Evolutionary conservation across 2,888 invertebrate genomes (phyloP), one percentile per base, ranked within the genome.

Genomic region (Scaptomyza flava): DNA sequence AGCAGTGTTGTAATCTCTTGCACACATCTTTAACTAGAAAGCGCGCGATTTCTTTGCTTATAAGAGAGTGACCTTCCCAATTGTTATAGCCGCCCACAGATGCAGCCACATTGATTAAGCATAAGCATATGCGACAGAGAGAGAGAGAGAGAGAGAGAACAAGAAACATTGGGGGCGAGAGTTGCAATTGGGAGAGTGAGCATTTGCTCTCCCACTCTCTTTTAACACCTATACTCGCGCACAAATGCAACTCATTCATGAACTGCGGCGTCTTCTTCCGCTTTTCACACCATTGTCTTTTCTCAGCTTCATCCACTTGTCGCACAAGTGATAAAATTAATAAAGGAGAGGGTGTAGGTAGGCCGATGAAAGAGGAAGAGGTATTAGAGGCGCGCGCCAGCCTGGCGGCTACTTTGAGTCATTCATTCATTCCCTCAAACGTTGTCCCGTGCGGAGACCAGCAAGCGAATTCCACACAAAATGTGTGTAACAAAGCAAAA

Each of bases 41-140:
- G 62, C 62, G 65, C 69, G 74, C 72, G 47, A 58, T 79, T 76
- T 69, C 50, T 14, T 23, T 45, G 42, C 57, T 61, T 54, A 54
- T n/a, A 14, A 33, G 34, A 27, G 23, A 31, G 41, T 81, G 80
- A 79, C 80, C 86, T 85, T 85, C 77, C 68, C 61, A 51, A 48
- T 33, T 30, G 50, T 41, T 42, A 48, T 46, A 42, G 48, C 41
- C 41, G 47, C 60, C 52, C 62, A 69, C 36, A 59, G 50, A 57
- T 41, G 59, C 41, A 50, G 45, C 53, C 79, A 81, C 79, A 81
- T 81, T 81, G 81, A 87, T 81, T 81, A 84, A 71, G 72, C 68
- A 62, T 64, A 53, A 41, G 38, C 38, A 42, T 59, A 45, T 43
- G 31, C 33, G n/a, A 43, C 14, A 41, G 30, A 20, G 34, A 41